Conservation (phyloP, 2,888 invertebrate genomes). For the Acholoe squamosa region DNA sequence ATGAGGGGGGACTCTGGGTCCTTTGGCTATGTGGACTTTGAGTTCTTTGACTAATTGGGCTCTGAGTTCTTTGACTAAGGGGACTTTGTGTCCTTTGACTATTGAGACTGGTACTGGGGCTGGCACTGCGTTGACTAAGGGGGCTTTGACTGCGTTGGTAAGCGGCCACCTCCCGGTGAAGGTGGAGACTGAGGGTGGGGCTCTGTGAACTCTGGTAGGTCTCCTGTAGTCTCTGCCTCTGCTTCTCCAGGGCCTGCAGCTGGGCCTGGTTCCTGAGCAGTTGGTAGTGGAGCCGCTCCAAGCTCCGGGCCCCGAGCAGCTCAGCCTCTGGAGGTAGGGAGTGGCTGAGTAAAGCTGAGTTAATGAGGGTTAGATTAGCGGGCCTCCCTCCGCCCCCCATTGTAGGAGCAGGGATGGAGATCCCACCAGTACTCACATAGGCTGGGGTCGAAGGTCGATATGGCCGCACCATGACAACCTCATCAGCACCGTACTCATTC, state of each 20-base stretch:
- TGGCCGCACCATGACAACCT: not conserved
- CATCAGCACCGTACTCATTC: not conserved
- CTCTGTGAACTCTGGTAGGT: constrained; percentile 13
- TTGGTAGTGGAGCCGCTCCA: constrained; percentile 39
- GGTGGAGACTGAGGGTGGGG: not conserved
- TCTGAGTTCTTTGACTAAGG: too few species aligned
- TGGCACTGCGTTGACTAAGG: not conserved
- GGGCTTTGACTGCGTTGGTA: constrained; percentile 8
- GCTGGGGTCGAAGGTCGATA: not conserved
- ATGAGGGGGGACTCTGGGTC: too few species aligned
- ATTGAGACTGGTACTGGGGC: not conserved
- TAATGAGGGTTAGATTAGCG: constrained; percentile 30
- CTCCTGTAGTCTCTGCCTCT: constrained; percentile 39
- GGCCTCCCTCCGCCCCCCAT: not conserved
- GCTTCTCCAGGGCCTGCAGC: constrained; percentile 29
- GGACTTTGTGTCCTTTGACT: not conserved
- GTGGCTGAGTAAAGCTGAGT: not conserved
- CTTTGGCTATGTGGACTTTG: not conserved
- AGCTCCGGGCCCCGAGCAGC: constrained; percentile 8
- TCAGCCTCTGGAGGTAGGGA: not conserved
- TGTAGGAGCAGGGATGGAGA: not conserved
- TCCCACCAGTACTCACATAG: not conserved
- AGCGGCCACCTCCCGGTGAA: not conserved
- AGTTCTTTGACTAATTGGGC: not conserved
- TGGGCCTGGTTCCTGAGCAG: constrained; percentile 31